Evolutionary conservation across 1,140 invertebrate genomes (phyloP).

Genomic region (Bombus fervidus): DNA sequence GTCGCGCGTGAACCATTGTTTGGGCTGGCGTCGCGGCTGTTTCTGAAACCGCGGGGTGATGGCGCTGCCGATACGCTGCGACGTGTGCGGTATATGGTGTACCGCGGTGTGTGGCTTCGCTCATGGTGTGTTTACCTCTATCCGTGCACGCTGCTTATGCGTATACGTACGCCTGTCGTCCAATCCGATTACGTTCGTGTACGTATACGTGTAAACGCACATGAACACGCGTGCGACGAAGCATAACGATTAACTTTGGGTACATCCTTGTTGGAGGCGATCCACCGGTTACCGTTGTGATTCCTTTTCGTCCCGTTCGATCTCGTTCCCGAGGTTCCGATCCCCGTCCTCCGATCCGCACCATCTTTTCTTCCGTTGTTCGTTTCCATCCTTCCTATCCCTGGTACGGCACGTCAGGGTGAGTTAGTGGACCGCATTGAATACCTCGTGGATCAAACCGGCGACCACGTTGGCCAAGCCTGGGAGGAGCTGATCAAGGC

Average conservation of each 20-base stretch:
- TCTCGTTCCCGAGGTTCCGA: no score
- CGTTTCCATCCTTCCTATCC: background rate
- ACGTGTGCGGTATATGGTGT: background rate
- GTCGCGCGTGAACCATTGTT: background rate
- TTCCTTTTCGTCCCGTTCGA: conserved; percentile 66
- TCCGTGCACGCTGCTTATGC: background rate
- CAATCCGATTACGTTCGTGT: no score
- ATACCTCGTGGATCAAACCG: conserved; percentile 92
- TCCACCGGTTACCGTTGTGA: conserved; percentile 60
- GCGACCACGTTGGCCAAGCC: conserved; percentile 91
- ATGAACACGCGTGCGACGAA: conserved; percentile 1
- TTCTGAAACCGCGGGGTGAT: background rate
- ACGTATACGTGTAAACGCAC: conserved; percentile 27
- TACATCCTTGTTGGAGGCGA: conserved; percentile 34
- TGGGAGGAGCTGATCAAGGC: conserved; percentile 90
- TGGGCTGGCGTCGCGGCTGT: background rate
- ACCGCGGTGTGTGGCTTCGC: background rate
- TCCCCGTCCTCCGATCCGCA: background rate
- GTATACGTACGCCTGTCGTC: background rate
- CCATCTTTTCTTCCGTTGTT: conserved; percentile 64
- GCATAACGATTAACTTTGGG: conserved; percentile 42
- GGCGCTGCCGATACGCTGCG: background rate
- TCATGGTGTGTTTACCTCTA: background rate
- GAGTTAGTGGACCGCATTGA: conserved; percentile 96
- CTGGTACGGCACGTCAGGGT: conserved; percentile 85